These are phyloP conservation scores for Amblyjoppa proteus DNA, from an alignment of 2,888 invertebrate species.

Conservation along the genomic window DNA sequence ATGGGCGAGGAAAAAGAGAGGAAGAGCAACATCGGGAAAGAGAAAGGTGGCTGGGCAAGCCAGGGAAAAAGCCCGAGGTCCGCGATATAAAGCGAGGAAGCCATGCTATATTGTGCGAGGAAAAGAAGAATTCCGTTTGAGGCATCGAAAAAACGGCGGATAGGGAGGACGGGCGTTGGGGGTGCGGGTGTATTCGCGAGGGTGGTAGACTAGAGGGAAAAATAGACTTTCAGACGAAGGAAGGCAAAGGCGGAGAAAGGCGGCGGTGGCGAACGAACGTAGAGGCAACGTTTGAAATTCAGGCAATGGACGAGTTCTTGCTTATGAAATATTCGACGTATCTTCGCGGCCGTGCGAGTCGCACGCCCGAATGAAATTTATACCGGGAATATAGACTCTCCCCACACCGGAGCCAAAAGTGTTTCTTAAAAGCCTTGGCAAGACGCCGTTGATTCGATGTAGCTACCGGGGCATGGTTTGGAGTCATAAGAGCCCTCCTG, in stretches of 20 bases:
- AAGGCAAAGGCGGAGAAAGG: conserved; percentile 29
- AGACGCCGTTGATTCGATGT: conserved; percentile 43
- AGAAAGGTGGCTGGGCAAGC: conserved; percentile 10
- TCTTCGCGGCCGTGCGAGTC: conserved; percentile 59
- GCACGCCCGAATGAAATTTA: conserved; percentile 67
- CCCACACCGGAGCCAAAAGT: conserved; percentile 43
- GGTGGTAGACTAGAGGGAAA: conserved; percentile 25
- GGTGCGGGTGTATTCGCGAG: conserved; percentile 13
- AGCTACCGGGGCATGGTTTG: neutral
- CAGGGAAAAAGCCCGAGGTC: neutral
- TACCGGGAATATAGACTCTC: conserved; percentile 34
- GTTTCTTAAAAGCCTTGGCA: conserved; percentile 67
- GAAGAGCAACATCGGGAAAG: conserved; percentile 1
- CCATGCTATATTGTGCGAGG: neutral
- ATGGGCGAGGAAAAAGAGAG: conserved; percentile 23
- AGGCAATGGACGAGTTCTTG: conserved; percentile 71
- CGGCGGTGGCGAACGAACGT: conserved; percentile 11
- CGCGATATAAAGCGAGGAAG: conserved; percentile 38
- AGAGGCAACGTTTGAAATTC: conserved; percentile 74
- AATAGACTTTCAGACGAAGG: conserved; percentile 30
- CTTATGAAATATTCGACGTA: conserved; percentile 80
- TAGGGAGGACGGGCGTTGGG: conserved; percentile 29
- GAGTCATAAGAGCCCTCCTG: neutral
- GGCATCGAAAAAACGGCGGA: conserved; percentile 43
- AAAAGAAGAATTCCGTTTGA: conserved; percentile 49